phyloP scores from a whole-genome alignment of 2,888 invertebrate genomes.

The Muschampia staudingeri region DNA sequence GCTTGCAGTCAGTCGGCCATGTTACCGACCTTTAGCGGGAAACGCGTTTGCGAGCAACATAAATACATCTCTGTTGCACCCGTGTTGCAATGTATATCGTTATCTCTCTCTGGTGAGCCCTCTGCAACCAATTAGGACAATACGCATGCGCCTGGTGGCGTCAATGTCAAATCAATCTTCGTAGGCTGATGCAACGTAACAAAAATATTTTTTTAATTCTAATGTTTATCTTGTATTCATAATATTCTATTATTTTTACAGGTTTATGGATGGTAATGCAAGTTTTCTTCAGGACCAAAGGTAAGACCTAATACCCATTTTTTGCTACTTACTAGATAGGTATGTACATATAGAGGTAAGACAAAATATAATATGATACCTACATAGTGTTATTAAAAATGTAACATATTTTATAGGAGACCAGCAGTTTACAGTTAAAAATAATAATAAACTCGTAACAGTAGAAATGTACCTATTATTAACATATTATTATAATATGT shows the following conservation, averaged over 20 bases:
- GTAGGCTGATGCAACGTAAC: conserved; percentile 88
- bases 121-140: conserved; percentile 86
- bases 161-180: conserved; percentile 91
- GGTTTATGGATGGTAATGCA: conserved; percentile 22
- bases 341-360: no score
- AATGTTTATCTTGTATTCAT: conserved; percentile 19
- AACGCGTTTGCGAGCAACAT: conserved; percentile 73
- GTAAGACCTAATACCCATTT: conserved; percentile 36
- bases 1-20: conserved; percentile 85
- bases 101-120: conserved; percentile 75
- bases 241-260: conserved; percentile 51
- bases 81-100: conserved; percentile 68
- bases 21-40: conserved; percentile 78
- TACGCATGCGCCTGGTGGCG: conserved; percentile 88
- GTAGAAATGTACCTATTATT: no score
- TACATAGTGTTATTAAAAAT: no score
- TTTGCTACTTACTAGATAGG: no score
- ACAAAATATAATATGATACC: no score
- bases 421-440: no score
- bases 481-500: no score
- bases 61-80: conserved; percentile 74
- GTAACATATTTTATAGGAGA: no score
- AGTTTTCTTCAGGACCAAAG: not conserved
- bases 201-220: conserved; percentile 62
- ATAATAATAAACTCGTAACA: no score